Percentiles rank a stretch among this genome's conserved stretches.
Conservation (phyloP, 2,113 vertebrate species). For the Mobula birostris region DNA sequence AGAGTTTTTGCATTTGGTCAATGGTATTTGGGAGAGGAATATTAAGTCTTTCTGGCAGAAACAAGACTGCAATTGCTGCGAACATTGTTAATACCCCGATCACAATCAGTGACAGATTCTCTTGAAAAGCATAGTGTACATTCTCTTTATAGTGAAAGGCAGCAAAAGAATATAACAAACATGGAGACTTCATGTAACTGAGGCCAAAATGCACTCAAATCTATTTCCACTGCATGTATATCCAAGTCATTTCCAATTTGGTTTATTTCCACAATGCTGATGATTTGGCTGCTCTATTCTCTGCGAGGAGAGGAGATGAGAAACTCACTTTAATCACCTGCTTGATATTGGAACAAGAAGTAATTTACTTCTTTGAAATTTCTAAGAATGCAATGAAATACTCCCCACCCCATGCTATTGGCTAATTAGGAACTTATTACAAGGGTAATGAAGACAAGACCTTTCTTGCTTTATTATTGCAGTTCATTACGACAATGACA, state of each 20-base stretch:
- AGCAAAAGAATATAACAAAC: background rate
- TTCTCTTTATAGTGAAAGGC: background rate
- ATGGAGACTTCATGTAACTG: background rate
- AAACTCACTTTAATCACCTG: background rate
- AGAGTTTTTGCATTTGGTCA: conserved; percentile 64
- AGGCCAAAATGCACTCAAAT: background rate
- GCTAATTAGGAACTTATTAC: background rate
- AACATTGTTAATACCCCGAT: conserved; percentile 67
- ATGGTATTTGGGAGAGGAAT: conserved; percentile 45
- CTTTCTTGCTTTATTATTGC: background rate
- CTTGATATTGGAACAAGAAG: background rate
- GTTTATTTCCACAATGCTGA: background rate
- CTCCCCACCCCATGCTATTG: too few relatives aligned
- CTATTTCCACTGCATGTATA: background rate
- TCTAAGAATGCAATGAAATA: background rate
- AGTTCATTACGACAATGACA: background rate
- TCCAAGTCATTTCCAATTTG: background rate
- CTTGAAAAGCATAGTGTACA: conserved; percentile 49
- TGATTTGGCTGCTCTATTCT: background rate
- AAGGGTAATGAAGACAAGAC: too few relatives aligned
- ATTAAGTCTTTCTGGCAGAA: conserved; percentile 71
- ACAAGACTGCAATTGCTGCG: conserved; percentile 60
- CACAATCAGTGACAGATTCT: conserved; percentile 70
- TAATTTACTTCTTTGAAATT: background rate
- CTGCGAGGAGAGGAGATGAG: background rate